Base-by-base conservation (phyloP, 2,888 invertebrate genomes). In the Drosophila melanosoma region DNA sequence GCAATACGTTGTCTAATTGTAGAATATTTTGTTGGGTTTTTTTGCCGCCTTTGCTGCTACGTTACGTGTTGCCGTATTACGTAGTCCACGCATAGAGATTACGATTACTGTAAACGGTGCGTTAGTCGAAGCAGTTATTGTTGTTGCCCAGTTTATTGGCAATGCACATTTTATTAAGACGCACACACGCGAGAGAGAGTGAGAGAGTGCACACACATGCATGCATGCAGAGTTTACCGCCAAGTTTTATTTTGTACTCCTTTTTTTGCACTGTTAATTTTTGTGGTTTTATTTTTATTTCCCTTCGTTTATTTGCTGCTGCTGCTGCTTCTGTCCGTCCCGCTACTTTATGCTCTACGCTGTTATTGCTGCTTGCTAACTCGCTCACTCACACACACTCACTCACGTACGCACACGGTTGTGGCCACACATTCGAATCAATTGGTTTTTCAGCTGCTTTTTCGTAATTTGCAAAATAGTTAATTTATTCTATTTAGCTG, bases 401-500 rank as follows among this genome's bases (percentile, higher is more conserved):
- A 62, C 61, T 56, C 65, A 70, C 82, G 65, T 69, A 73, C 78
- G 72, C 86, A 88, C 66, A 68, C 82, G 57, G 60, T 70, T 73
- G 69, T 69, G 67, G 70, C 48, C 72, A 73, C 73, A 75, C 71
- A 82, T 73, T 76, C 67, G 68, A 75, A 51, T 69, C 77, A 84
- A 84, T 85, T 87, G 82, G 84, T 73, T 81, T 80, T 79, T 82
- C 75, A 79, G 79, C 79, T 80, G 80, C 83, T 79, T 79, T 79
- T 82, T 81, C 80, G 74, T 81, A 80, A 78, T 83, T 86, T 81
- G 88, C 83, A 89, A 83, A 45, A 84, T 78, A 81, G 77, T 74
- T 80, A 83, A 83, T 89, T 79, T 81, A 87, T 81, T 83, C 74
- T 82, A 72, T 85, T 88, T 79, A 63, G 59, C 62, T 76, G 65